Base-by-base conservation (phyloP, 2,888 invertebrate species). In the Nasonia oneida region DNA sequence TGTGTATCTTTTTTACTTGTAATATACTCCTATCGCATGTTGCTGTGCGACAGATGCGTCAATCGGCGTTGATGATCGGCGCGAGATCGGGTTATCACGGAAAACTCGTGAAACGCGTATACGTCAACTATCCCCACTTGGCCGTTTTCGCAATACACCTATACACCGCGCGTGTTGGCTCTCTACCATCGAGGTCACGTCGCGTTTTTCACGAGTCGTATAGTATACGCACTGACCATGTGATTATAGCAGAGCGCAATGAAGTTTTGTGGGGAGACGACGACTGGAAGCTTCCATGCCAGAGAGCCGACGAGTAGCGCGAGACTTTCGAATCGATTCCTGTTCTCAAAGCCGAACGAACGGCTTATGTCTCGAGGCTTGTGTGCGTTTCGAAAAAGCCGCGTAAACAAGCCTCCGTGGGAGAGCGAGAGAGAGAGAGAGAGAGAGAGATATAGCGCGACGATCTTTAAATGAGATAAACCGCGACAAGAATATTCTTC, bases 251-350 rank as follows among this genome's bases (percentile, higher is more conserved):
- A n/a, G n/a, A 61, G n/a, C 57, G 57, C n/a, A 14, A 33, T 1
- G 6, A 67, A 29, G 29, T 67, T 67, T 67, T 12, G 67, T 67
- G 29, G 33, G 23, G 33, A 23, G n/a, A n/a, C 14, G 61, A 67
- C 10, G 33, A 15, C 33, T 67, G 33, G 67, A 67, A 67, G 33
- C 67, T 67, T 67, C 67, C 12, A 12, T 10, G 61, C 8, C 2
- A 0, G 14, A 10, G 67, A 33, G 29, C 29, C 29, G 29, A 1
- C n/a, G n/a, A 29, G 29, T 29, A 15, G 5, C n/a, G 61, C 61
- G n/a, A 29, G 67, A 67, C 67, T 67, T 67, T 67, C 67, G 33
- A 67, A 67, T 67, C 67, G 67, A 67, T 67, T 67, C 67, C 33
- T 67, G 29, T 67, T 29, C 10, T 67, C 29, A n/a, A 18, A 18